Evolutionary conservation across 2,888 invertebrate genomes (phyloP).

Genomic region (Apotomis capreana): DNA sequence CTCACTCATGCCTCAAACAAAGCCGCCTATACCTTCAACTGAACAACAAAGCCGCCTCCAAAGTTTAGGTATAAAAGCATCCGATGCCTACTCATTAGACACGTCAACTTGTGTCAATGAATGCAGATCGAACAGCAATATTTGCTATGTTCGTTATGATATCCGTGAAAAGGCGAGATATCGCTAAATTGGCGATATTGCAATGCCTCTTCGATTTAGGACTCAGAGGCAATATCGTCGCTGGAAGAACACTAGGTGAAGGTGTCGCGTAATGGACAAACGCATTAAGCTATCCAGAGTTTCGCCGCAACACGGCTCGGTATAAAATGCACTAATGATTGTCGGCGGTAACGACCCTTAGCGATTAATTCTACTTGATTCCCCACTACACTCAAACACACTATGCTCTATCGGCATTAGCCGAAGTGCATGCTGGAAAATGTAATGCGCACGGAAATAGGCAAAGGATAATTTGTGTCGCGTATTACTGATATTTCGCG

Average conservation of each 20-base stretch:
- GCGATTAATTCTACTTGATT: slow-evolving; percentile 55
- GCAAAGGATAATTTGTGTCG: not conserved
- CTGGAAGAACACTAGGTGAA: slow-evolving; percentile 61
- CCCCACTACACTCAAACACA: slow-evolving; percentile 26
- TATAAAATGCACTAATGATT: slow-evolving; percentile 76
- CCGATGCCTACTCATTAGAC: too few species aligned
- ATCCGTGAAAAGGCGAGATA: too few species aligned
- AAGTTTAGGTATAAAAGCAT: too few species aligned
- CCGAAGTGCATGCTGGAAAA: slow-evolving; percentile 2
- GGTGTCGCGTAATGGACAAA: slow-evolving; percentile 71
- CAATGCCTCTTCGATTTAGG: too few species aligned
- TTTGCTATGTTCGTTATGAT: too few species aligned
- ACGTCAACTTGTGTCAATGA: too few species aligned
- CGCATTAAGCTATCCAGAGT: slow-evolving; percentile 67
- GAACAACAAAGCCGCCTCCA: too few species aligned
- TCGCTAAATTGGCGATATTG: too few species aligned
- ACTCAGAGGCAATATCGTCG: slow-evolving; percentile 51
- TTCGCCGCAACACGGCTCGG: slow-evolving; percentile 54
- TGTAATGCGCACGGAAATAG: not conserved
- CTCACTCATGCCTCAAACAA: too few species aligned
- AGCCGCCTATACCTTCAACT: too few species aligned
- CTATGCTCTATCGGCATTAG: slow-evolving; percentile 16
- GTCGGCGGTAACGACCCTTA: slow-evolving; percentile 55
- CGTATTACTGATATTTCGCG: not conserved
- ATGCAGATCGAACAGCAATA: too few species aligned